Evolutionary conservation across 2,113 vertebrate genomes (phyloP).

Genomic region (human (Homo sapiens)): GRCh38 chr13:79127501-79128000

Average conservation of each 20-base stretch:
- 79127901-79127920: not conserved
- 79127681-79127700: not conserved
- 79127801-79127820: not conserved
- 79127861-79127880: not conserved
- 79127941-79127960: not conserved
- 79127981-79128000: constrained; percentile 5
- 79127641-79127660: not conserved
- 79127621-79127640: not conserved
- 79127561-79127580: not conserved
- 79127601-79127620: not conserved
- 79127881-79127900: not conserved
- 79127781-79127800: not conserved
- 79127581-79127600: not conserved
- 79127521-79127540: not conserved
- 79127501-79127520: not conserved
- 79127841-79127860: not conserved
- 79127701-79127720: not conserved
- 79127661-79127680: not conserved
- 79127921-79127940: not conserved
- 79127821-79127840: not conserved
- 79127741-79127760: not conserved
- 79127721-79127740: not conserved
- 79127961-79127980: not conserved
- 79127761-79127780: not conserved
- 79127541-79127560: not conserved